A percentile compares a stretch with the other conserved stretches of the same genome.
phyloP scores from a whole-genome alignment of 2,797 vertebrate genomes.

The Sebastiscus tertius region DNA sequence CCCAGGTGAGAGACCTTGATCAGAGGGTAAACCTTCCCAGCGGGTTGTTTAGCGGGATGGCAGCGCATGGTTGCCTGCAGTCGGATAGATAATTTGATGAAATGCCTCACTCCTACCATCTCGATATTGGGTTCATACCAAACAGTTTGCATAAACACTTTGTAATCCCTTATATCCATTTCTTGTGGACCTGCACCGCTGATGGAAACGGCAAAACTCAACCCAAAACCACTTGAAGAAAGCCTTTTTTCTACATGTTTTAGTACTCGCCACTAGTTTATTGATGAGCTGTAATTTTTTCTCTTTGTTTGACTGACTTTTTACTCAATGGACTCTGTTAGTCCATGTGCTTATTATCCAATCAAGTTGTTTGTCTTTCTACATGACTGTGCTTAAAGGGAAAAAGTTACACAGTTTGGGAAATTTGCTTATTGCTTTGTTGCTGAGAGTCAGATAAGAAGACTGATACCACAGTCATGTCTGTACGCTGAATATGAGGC shows the following conservation, averaged over 20 bases:
- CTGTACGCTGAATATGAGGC: not conserved
- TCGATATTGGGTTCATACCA: conserved; percentile 5
- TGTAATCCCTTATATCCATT: not conserved
- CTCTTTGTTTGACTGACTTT: not conserved
- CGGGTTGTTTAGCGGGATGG: conserved; percentile 30
- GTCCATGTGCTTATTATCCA: not conserved
- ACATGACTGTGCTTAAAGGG: not conserved
- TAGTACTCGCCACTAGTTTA: not conserved
- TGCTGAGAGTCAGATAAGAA: no score
- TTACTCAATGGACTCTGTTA: not conserved
- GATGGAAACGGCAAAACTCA: not conserved
- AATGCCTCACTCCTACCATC: conserved; percentile 11
- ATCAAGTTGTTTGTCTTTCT: not conserved
- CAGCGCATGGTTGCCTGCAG: conserved; percentile 40
- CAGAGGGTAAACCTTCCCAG: conserved; percentile 60
- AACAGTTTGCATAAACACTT: not conserved
- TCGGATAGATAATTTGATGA: conserved; percentile 42
- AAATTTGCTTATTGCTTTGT: not conserved
- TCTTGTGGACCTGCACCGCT: not conserved
- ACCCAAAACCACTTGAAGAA: not conserved
- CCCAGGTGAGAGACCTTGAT: conserved; percentile 78
- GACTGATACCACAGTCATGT: not conserved
- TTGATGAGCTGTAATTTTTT: not conserved
- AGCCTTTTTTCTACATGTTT: not conserved
- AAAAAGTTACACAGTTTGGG: not conserved